A percentile compares a stretch with the other conserved stretches of the same genome.
Conservation (phyloP, 1,140 invertebrate genomes). For the Pinna nobilis region DNA sequence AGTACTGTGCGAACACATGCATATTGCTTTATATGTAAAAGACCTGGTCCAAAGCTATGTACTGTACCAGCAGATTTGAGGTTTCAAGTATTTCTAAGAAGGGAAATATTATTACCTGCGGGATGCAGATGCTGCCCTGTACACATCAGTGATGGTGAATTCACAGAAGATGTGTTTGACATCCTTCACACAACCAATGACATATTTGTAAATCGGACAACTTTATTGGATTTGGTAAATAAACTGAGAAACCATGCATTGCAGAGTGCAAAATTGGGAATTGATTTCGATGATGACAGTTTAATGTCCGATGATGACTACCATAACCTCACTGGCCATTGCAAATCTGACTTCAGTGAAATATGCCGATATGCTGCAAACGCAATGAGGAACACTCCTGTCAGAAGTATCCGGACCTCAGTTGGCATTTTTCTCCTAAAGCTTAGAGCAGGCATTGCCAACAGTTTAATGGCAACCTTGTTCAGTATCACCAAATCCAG, state of each 20-base stretch:
- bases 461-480: constrained; percentile 18
- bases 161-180: neutral
- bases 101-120: neutral
- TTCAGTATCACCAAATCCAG: constrained; percentile 23
- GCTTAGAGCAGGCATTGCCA: constrained; percentile 17
- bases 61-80: neutral
- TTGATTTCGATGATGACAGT: constrained; percentile 7
- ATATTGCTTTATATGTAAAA: constrained; percentile 8
- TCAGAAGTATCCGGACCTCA: neutral
- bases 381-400: constrained; percentile 9
- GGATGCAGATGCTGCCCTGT: constrained; percentile 8
- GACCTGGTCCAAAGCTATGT: constrained; percentile 10
- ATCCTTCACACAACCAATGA: too few species aligned
- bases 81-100: neutral
- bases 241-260: neutral
- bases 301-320: constrained; percentile 17
- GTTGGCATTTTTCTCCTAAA: constrained; percentile 18
- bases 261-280: neutral
- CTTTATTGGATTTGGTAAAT: neutral
- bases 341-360: neutral
- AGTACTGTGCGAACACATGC: neutral
- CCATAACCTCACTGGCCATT: neutral
- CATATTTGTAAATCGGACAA: too few species aligned
- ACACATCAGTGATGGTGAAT: neutral
- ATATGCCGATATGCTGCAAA: neutral